A percentile compares a stretch with the other conserved stretches of the same genome.
Conservation (phyloP, 2,113 vertebrate species). For the Lanius ludovicianus region DNA sequence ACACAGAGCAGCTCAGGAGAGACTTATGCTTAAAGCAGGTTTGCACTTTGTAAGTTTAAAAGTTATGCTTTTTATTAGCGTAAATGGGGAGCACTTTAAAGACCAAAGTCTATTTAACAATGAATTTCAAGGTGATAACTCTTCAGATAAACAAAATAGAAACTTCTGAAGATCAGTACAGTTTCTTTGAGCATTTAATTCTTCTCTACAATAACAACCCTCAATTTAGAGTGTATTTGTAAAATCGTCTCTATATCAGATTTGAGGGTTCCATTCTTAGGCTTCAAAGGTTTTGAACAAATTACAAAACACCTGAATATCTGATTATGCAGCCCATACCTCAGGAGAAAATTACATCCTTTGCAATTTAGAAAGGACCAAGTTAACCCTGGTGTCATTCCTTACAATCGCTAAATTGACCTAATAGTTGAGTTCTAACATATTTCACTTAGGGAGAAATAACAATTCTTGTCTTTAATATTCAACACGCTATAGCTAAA, state of each 20-base stretch:
- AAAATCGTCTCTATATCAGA: neutral
- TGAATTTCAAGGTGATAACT: neutral
- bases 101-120: neutral
- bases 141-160: constrained; percentile 2
- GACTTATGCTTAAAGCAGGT: neutral
- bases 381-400: neutral
- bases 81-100: neutral
- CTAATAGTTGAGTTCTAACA: neutral
- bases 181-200: neutral
- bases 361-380: neutral
- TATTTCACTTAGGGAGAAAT: neutral
- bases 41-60: constrained; percentile 11
- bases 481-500: neutral
- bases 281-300: neutral
- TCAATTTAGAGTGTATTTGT: neutral
- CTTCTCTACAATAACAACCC: neutral
- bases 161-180: neutral
- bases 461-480: neutral
- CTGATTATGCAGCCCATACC: neutral
- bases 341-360: neutral
- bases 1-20: neutral
- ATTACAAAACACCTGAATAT: neutral
- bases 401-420: neutral
- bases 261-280: neutral
- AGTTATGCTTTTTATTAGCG: neutral